Conservation (phyloP, 2,888 invertebrate genomes). For the Eupithecia dodoneata region DNA sequence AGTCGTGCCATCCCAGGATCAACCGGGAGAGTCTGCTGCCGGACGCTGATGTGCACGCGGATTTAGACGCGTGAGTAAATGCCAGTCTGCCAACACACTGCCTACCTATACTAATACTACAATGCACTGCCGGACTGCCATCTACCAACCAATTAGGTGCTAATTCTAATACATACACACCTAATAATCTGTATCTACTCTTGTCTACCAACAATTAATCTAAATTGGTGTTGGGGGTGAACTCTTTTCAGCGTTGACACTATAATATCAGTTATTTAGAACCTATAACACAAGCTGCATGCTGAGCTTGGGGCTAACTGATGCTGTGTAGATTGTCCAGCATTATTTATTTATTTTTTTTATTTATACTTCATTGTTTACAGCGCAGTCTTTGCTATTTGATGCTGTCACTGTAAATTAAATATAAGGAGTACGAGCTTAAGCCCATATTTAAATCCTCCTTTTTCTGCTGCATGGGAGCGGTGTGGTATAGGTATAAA, state of each 20-base stretch:
- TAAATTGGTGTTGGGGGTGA: not conserved
- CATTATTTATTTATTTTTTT: no score
- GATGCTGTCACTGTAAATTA: not conserved
- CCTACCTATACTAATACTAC: not conserved
- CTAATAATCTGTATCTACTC: not conserved
- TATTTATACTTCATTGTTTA: not conserved
- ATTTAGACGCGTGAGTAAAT: constrained; percentile 82
- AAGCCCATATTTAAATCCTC: not conserved
- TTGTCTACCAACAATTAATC: not conserved
- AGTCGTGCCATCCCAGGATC: constrained; percentile 98
- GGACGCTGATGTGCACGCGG: constrained; percentile 87
- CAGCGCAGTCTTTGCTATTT: not conserved
- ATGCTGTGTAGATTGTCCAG: no score
- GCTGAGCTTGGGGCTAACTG: no score
- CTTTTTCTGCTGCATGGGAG: not conserved
- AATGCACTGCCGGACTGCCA: not conserved
- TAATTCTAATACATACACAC: not conserved
- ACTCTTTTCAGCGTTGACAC: not conserved
- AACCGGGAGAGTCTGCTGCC: constrained; percentile 97
- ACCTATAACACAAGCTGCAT: no score
- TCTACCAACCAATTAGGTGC: not conserved
- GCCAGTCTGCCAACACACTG: not conserved
- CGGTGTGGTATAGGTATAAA: not conserved
- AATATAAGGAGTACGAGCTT: not conserved
- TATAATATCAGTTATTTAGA: not conserved